Evolutionary conservation across 2,113 vertebrate genomes (phyloP), one percentile per base, ranked within the genome.

Genomic region (Paracanthobrama guichenoti): DNA sequence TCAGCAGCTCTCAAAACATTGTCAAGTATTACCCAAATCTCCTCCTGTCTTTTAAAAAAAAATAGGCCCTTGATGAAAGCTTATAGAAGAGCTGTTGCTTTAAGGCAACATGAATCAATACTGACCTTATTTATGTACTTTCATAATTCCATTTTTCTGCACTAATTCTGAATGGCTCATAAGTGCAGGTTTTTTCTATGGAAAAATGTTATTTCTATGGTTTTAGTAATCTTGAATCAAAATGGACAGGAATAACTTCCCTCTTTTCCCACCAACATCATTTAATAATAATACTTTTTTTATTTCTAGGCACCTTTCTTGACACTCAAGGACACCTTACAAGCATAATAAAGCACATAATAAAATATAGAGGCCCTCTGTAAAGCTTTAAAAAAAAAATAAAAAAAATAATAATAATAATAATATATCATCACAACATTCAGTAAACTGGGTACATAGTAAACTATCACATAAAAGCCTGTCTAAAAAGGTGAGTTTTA

Each of bases 1-100:
- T 85, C 79, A 86, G 14, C 60, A 35, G 3, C 22, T 39, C 57
- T 77, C 82, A 78, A 50, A 53, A 83, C 69, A 87, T 31, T 71
- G 50, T 50, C 74, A 66, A 69, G 82, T 75, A 83, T 83, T 71
- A 77, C 16, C 18, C 12, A 84, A 67, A 62, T 73, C n/a, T 48
- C 31, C 4, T 22, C 11, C n/a, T 46, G 24, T 71, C 48, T 53
- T 35, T 57, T 22, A 75, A 59, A 77, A 75, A 59, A 77, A 77
- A 14, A 35, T 6, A 3, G 35, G 11, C 9, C 53, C 20, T 31
- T 80, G 42, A 48, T 22, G 16, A 46, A 64, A 66, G 78, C n/a
- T 66, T 66, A 20, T 24, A 44, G 8, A 24, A 44, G 22, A 3
- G 13, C 35, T 79, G 13, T 44, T 20, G 39, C 35, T 79, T 60